Evolutionary conservation across 2,113 vertebrate genomes (phyloP).

Genomic region (Dryoscopus gambensis): DNA sequence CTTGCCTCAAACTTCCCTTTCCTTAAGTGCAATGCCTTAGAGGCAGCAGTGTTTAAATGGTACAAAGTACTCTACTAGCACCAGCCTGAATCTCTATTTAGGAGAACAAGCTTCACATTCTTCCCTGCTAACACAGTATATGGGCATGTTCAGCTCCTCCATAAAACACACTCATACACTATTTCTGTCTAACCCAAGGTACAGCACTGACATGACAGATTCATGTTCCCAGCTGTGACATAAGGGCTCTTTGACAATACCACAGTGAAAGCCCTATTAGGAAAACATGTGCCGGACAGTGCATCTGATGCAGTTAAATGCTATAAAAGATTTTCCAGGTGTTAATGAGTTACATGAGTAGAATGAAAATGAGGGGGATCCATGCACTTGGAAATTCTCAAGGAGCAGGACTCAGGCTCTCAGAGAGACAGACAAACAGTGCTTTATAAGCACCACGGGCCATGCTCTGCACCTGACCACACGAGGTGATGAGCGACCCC

Average conservation of each 20-base stretch:
- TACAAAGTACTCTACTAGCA: constrained; percentile 52
- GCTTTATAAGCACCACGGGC: constrained; percentile 37
- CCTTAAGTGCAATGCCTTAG: constrained; percentile 43
- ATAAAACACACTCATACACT: constrained; percentile 30
- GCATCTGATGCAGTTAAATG: constrained; percentile 48
- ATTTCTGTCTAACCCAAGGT: constrained; percentile 16
- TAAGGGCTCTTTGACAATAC: constrained; percentile 61
- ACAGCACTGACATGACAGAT: constrained; percentile 61
- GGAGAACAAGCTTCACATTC: constrained; percentile 54
- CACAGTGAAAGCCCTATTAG: constrained; percentile 55
- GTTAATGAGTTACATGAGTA: constrained; percentile 32
- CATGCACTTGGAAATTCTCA: constrained; percentile 5
- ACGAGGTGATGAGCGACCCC: neutral
- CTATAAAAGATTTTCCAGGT: constrained; percentile 67
- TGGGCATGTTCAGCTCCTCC: constrained; percentile 29
- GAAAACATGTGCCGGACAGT: constrained; percentile 57
- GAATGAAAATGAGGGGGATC: constrained; percentile 53
- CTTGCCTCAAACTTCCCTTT: constrained; percentile 34
- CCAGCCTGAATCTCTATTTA: constrained; percentile 52
- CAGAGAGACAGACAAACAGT: constrained; percentile 42
- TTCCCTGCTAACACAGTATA: constrained; percentile 26
- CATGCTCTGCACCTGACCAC: constrained; percentile 16
- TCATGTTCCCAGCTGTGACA: constrained; percentile 67
- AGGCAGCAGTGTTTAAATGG: constrained; percentile 49
- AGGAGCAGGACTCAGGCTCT: constrained; percentile 24